Evolutionary conservation across 2,113 vertebrate genomes (phyloP), one percentile per base, ranked within the genome.

Genomic region (Ciconia maguari): DNA sequence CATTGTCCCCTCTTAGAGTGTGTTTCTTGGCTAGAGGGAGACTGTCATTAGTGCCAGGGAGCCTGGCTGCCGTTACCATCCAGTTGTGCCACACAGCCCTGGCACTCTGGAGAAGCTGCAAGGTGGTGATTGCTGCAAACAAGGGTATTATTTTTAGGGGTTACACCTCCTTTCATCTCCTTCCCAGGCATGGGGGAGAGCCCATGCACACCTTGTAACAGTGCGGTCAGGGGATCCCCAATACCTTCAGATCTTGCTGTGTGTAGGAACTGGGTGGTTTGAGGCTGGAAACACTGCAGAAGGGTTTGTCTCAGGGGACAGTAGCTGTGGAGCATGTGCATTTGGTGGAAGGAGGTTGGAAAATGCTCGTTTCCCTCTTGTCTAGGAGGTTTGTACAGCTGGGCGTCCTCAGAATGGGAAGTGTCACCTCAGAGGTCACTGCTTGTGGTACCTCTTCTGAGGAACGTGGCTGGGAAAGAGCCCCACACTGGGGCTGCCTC

Each of bases 21-120:
- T 96, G 76, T 81, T 79, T 90, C 78, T 95, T 97, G 95, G 96
- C 92, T 75, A 42, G 68, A 90, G 49, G 32, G 41, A 83, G 34
- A 11, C 13, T 66, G 62, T 26, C 51, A 3, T 52, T 79, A 54
- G 75, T 77, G 81, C 88, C 89, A 90, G 49, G 49, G 69, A 89
- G 42, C 52, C 57, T 89, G 94, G 58, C 71, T 94, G 57, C 77
- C 7, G 0, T 82, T 51, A 29, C 57, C 48, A 20, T 69, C 30
- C 65, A 16, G 16, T 27, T 77, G 54, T 95, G 74, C 82, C 70
- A 54, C 71, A 22, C 55, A 25, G 61, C 58, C 42, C 34, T 58
- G 64, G 21, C 25, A 41, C 72, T 90, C 41, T n/a, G 52, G 42
- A 81, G 57, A 62, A 80, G 52, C 68, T 79, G 36, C 32, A 54